These are phyloP conservation scores for Gymnogyps californianus DNA, from an alignment of 2,113 vertebrate species.

Conservation along the genomic window DNA sequence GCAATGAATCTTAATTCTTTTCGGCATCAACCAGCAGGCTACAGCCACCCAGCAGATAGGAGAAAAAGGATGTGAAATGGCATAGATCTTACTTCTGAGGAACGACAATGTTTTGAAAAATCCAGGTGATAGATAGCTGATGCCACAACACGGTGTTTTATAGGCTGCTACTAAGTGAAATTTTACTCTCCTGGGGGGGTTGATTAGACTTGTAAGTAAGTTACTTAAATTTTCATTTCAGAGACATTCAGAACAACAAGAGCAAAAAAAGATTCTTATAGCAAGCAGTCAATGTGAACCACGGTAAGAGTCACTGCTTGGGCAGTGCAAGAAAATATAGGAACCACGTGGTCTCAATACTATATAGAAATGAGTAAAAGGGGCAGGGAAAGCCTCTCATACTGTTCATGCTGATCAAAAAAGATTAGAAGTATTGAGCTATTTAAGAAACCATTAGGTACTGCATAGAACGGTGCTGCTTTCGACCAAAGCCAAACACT, in stretches of 20 bases:
- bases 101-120: background rate
- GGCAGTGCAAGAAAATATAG: background rate
- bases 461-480: too few relatives aligned
- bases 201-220: background rate
- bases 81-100: background rate
- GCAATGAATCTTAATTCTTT: conserved; percentile 50
- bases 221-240: background rate
- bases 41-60: background rate
- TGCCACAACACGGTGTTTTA: background rate
- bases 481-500: background rate
- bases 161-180: background rate
- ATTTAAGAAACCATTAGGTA: background rate
- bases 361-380: background rate
- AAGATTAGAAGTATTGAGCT: background rate
- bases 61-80: background rate
- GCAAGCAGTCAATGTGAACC: background rate
- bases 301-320: background rate
- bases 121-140: background rate
- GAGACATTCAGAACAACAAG: background rate
- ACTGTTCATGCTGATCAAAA: background rate
- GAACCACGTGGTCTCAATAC: background rate
- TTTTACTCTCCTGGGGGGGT: background rate
- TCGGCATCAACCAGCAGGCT: background rate
- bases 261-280: background rate
- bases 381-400: background rate